Evolutionary conservation across 1,140 invertebrate species (phyloP), one percentile per base, ranked within the genome.

Genomic region (Micrasema longulum): DNA sequence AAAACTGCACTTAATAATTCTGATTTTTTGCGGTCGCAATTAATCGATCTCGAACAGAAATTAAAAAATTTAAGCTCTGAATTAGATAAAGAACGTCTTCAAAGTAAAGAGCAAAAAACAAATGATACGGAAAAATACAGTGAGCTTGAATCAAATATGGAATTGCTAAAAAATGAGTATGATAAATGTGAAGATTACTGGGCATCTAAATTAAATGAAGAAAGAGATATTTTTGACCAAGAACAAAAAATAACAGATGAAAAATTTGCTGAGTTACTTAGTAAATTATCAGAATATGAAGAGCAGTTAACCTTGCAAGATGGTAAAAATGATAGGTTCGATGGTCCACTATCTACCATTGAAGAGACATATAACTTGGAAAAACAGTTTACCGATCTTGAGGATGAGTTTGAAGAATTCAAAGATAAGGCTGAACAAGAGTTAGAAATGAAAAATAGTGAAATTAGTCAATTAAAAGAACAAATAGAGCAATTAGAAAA

Each of bases 111-210:
- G 67, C 86, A 88, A 65, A 89, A 87, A 62, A 77, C 81, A 72
- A 80, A 85, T 48, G 77, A 89, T 53, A 77, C 80, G 22, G 83
- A 87, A 41, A 87, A 88, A 71, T 90, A 88, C 77, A 84, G 84
- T 20, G 91, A 92, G 26, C 81, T 94, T 12, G 92, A 94, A 79
- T 82, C 83, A 18, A 91, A 90, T 77, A 78, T 94, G 23, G 91
- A 95, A 79, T 83, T 91, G 74, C 80, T 95, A 77, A 88, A 87
- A 76, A 82, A 86, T 14, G 93, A 95, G 75, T 94, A 93, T 77
- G 93, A 95, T 75, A 89, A 90, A 71, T 93, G 92, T 77, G 94
- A 95, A 80, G 93, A 95, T 78, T 95, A 95, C 81, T 95, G 93
- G 93, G 85, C 89, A 16, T 80, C 79, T 6, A 94, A 94, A 82